These are phyloP conservation scores for Mus spretus DNA, from an alignment of 2,797 vertebrate genomes.

Conservation along the genomic window DNA sequence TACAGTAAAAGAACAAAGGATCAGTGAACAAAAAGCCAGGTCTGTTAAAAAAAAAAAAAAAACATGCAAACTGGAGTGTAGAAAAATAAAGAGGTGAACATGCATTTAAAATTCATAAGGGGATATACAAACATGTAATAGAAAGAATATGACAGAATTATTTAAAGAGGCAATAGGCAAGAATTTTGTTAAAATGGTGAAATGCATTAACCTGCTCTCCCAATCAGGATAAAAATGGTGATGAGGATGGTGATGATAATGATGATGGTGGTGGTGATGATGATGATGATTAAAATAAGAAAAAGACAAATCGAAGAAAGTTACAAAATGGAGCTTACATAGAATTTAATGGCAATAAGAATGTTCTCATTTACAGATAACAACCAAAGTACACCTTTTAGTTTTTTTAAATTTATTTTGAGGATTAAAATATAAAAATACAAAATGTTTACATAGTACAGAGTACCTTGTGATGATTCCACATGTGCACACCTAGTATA, in stretches of 20 bases:
- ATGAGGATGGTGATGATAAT: not conserved
- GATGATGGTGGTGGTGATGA: not conserved
- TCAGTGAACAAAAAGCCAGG: not conserved
- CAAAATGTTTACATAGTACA: not conserved
- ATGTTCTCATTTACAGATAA: not conserved
- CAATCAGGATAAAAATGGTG: not conserved
- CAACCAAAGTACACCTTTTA: not conserved
- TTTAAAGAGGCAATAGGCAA: slow-evolving; percentile 17
- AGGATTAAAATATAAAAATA: not conserved
- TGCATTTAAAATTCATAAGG: not conserved
- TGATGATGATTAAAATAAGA: not conserved
- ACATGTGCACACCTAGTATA: not conserved
- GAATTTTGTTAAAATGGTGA: not conserved
- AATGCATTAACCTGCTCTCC: not conserved
- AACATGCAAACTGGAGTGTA: not conserved
- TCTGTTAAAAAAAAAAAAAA: not conserved
- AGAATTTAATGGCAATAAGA: not conserved
- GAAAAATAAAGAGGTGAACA: not conserved
- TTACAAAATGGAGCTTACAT: not conserved
- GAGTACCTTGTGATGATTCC: not conserved
- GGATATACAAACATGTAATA: not conserved
- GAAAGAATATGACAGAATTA: not conserved
- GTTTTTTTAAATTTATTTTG: not conserved
- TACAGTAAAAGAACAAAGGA: not conserved
- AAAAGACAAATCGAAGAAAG: not conserved